These are phyloP conservation scores for Lithosia quadra DNA, from an alignment of 2,888 invertebrate species.

Conservation along the genomic window DNA sequence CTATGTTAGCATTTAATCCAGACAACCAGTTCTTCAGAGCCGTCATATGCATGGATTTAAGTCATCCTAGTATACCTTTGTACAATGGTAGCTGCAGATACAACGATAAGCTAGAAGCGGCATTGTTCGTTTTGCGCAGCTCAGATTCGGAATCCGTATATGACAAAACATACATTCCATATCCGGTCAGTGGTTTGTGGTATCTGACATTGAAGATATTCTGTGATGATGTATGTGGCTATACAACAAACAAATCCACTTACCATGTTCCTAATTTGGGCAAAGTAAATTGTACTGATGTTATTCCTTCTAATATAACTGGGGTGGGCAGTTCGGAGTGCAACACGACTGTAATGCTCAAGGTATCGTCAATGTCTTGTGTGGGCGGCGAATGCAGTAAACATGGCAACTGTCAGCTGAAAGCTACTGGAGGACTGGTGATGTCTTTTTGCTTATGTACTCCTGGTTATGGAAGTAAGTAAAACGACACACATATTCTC, in stretches of 20 bases:
- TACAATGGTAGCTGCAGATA: conserved; percentile 88
- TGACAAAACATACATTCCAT: conserved; percentile 90
- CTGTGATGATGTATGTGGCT: conserved; percentile 86
- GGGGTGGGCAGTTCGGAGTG: conserved; percentile 80
- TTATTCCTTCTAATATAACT: conserved; percentile 65
- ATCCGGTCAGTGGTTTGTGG: conserved; percentile 94
- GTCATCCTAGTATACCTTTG: conserved; percentile 87
- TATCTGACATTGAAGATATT: conserved; percentile 91
- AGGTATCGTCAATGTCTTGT: conserved; percentile 92
- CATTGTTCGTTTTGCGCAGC: conserved; percentile 89
- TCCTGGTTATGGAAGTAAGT: conserved; percentile 89
- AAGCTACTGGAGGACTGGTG: conserved; percentile 92
- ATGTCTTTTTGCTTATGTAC: conserved; percentile 92
- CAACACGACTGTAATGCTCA: conserved; percentile 89
- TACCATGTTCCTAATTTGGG: conserved; percentile 76
- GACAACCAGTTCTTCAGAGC: conserved; percentile 84
- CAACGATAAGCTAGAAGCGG: conserved; percentile 81
- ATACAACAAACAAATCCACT: conserved; percentile 79
- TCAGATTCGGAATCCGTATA: conserved; percentile 88
- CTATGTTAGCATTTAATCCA: conserved; percentile 75
- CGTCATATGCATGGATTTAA: conserved; percentile 88
- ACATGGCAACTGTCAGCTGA: conserved; percentile 92
- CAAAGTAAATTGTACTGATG: conserved; percentile 53
- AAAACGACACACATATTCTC: not conserved
- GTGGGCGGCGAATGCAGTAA: conserved; percentile 91